Base-by-base conservation (phyloP, 2,113 vertebrate species). In the Bos indicus region DNA sequence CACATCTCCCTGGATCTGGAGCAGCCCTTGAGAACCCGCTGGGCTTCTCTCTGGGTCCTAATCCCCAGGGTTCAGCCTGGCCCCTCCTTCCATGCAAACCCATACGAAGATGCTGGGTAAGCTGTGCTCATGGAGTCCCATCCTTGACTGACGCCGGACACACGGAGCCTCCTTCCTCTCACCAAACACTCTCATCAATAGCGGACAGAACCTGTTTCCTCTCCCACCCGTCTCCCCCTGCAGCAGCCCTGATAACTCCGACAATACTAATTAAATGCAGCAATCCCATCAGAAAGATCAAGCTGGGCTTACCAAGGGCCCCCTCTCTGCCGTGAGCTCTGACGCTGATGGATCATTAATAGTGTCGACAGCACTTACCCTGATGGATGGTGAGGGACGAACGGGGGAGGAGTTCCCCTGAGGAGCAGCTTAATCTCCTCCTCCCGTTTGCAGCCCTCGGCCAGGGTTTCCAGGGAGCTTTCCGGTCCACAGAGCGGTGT, bases 111-210 rank as follows among this genome's bases (percentile, higher is more conserved):
- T 59, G 59, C 85, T 14, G 85, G n/a, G 51, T 21, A 21, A 30
- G 14, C 51, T 9, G 19, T 2, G 3, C 54, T 28, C 28, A 1
- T 30, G 0, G 4, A 5, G 94, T 10, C 8, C 60, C 15, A 6
- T 6, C 4, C 9, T 17, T 0, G 57, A 36, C 19, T 10, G n/a
- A 30, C 16, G 2, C 25, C 3, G 0, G 4, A 25, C 82, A 15
- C 14, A 25, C 6, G 1, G 3, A 9, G 5, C 30, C 57, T n/a
- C 36, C 71, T 46, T 26, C 64, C 64, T 26, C 9, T 40, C 40
- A 5, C 60, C 23, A 2, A 56, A 7, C 36, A 33, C 28, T 33
- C 33, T 4, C 36, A 7, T 30, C 43, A 1, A 26, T 15, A 25
- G 88, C 5, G 3, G 40, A 11, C 33, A 2, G 46, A 4, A 46